These are phyloP conservation scores for Ypsolopha scabrella DNA, from an alignment of 2,888 invertebrate species.

Conservation along the genomic window DNA sequence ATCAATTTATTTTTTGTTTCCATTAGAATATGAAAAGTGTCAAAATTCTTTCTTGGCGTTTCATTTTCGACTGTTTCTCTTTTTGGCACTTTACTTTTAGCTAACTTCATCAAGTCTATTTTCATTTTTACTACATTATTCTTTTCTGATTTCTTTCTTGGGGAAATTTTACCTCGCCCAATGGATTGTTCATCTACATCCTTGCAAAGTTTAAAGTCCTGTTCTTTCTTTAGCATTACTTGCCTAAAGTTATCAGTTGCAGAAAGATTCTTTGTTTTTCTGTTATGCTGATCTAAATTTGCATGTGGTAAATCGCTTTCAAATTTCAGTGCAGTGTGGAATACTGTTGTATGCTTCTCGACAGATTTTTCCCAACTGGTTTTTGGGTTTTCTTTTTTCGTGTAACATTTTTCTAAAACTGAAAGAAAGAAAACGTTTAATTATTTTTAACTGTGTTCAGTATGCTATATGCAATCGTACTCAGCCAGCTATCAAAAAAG, in stretches of 20 bases:
- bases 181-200: slow-evolving; percentile 30
- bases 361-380: too few species aligned
- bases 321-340: too few species aligned
- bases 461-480: too few species aligned
- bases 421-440: too few species aligned
- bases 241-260: slow-evolving; percentile 5
- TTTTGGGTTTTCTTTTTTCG: too few species aligned
- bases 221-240: slow-evolving; percentile 24
- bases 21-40: not conserved
- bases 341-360: too few species aligned
- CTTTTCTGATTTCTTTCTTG: slow-evolving; percentile 1
- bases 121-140: not conserved
- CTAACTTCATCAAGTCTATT: not conserved
- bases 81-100: not conserved
- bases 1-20: not conserved
- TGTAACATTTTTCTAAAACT: too few species aligned
- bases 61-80: not conserved
- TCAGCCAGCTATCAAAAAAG: too few species aligned
- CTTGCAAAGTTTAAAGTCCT: slow-evolving; percentile 34
- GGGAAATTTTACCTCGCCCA: slow-evolving; percentile 22
- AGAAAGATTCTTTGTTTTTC: not conserved
- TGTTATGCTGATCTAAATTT: too few species aligned
- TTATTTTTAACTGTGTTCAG: too few species aligned
- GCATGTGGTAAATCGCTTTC: too few species aligned
- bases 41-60: not conserved